Conservation (phyloP, 2,888 invertebrate genomes). For the Mimumesa dahlbomi region DNA sequence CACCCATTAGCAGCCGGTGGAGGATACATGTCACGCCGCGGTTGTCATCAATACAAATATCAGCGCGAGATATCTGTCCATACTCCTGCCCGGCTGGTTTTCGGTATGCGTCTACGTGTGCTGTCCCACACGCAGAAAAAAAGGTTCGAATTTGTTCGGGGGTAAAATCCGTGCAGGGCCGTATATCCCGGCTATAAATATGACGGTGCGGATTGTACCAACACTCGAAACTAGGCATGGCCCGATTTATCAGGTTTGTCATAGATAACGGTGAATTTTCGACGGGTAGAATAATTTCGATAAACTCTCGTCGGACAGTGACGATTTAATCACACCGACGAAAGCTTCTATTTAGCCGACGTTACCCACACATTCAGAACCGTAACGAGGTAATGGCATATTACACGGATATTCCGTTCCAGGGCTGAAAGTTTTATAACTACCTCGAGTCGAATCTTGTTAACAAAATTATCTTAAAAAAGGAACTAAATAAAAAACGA, state of each 20-base stretch:
- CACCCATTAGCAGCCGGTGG: constrained; percentile 58
- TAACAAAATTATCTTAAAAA: constrained; percentile 10
- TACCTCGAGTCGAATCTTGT: constrained; percentile 4
- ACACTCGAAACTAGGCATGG: not conserved
- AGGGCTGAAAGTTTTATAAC: constrained; percentile 24
- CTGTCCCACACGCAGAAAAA: constrained; percentile 16
- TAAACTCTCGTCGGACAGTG: not conserved
- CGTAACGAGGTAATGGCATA: constrained; percentile 7
- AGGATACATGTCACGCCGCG: constrained; percentile 53
- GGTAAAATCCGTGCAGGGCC: constrained; percentile 18
- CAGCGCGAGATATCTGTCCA: constrained; percentile 50
- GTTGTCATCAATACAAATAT: constrained; percentile 66
- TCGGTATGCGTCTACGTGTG: constrained; percentile 3
- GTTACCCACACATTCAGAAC: not conserved
- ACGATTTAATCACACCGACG: not conserved
- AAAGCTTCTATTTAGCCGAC: not conserved
- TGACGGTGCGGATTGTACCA: constrained; percentile 8
- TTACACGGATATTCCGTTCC: not conserved
- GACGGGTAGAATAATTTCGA: not conserved
- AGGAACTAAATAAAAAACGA: no score
- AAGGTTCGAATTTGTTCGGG: constrained; percentile 31
- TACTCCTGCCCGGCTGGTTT: constrained; percentile 9
- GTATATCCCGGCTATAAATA: constrained; percentile 15
- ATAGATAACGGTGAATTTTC: not conserved
- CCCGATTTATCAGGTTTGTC: not conserved